Percentiles rank a stretch among this genome's conserved stretches.
Conservation (phyloP, 2,797 vertebrate species). For the Esox lucius region DNA sequence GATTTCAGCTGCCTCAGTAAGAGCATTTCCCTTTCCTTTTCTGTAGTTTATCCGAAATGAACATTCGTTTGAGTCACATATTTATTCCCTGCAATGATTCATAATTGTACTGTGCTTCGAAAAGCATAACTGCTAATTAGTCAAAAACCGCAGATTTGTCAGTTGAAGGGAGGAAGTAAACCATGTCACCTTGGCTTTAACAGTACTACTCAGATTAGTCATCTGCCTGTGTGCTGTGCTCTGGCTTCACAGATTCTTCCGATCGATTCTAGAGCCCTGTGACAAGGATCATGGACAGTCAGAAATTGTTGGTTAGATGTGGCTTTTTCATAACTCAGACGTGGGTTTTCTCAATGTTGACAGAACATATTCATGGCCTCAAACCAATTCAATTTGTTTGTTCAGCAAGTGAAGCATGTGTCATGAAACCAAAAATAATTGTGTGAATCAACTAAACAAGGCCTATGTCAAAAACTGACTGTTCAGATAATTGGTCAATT, state of each 20-base stretch:
- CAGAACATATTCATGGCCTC: not conserved
- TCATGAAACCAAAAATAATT: not conserved
- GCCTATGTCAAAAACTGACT: not conserved
- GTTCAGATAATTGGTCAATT: not conserved
- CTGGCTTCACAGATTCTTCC: constrained; percentile 25
- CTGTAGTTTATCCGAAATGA: constrained; percentile 23
- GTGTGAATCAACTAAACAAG: not conserved
- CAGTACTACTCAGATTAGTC: constrained; percentile 62
- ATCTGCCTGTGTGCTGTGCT: constrained; percentile 24
- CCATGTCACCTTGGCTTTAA: constrained; percentile 31
- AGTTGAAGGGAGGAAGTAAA: constrained; percentile 60
- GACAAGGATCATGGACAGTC: not conserved
- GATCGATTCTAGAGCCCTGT: not conserved
- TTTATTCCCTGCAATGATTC: constrained; percentile 14
- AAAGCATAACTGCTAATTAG: not conserved
- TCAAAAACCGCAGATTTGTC: constrained; percentile 28
- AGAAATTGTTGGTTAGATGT: constrained; percentile 12
- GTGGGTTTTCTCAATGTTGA: not conserved
- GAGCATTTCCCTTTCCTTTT: constrained; percentile 25
- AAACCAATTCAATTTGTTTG: not conserved
- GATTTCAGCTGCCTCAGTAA: not conserved
- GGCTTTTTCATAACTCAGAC: not conserved
- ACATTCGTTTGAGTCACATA: constrained; percentile 43
- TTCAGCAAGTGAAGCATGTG: not conserved
- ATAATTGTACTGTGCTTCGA: constrained; percentile 22